These are phyloP conservation scores for Emydocephalus ijimae DNA, from an alignment of 2,113 vertebrate genomes.

Conservation along the genomic window DNA sequence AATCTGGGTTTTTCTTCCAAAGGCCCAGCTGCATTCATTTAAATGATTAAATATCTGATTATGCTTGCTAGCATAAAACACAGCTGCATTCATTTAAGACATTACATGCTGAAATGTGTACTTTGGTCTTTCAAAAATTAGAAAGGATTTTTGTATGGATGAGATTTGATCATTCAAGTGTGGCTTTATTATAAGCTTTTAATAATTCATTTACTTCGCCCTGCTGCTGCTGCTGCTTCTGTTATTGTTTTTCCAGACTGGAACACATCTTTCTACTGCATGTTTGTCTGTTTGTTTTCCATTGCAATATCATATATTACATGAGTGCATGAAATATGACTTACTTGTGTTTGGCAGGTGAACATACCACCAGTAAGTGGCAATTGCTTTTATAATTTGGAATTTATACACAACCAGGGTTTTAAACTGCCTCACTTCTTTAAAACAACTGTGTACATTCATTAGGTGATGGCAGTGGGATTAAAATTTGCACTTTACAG, in stretches of 20 bases:
- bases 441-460: not conserved
- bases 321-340: not conserved
- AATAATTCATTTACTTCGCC: not conserved
- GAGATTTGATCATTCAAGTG: not conserved
- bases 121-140: not conserved
- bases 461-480: not conserved
- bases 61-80: not conserved
- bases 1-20: not conserved
- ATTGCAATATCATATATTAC: not conserved
- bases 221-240: not conserved
- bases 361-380: not conserved
- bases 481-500: not conserved
- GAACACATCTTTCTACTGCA: not conserved
- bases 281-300: not conserved
- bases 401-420: not conserved
- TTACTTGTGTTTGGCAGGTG: not conserved
- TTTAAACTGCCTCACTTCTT: not conserved
- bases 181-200: not conserved
- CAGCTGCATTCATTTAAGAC: constrained; percentile 19
- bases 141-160: constrained; percentile 9
- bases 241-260: not conserved
- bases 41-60: constrained; percentile 7
- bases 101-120: not conserved
- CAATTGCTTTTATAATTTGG: not conserved
- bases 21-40: not conserved